Evolutionary conservation across 2,113 vertebrate genomes (phyloP), one percentile per base, ranked within the genome.

Genomic region (Dipodomys ordii): DNA sequence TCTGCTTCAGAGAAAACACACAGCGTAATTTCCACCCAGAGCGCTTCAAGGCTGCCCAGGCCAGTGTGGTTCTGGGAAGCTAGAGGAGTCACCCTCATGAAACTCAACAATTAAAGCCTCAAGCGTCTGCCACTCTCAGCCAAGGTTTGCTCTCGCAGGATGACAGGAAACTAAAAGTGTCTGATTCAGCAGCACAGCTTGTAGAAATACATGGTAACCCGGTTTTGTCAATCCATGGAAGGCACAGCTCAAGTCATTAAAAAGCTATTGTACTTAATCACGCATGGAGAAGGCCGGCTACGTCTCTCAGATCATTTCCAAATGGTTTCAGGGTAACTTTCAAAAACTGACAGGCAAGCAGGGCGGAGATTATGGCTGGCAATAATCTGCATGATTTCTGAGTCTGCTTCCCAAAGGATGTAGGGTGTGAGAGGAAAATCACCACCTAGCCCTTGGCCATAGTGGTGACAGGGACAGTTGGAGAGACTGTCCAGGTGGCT

Each of bases 231-330:
- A 0, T 15, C 92, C 81, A 90, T 8, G 19, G n/a, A 81, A 96
- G 9, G 91, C 97, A 64, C 96, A 84, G 96, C 93, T 78, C 92
- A 19, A 94, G 90, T 93, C 97, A 97, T 97, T 97, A 97, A 98
- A 91, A 97, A 95, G 93, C 94, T 82, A 97, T 96, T 73, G 94
- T 74, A 81, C 85, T 83, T 95, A 91, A 97, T 96, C 98, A 89
- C 78, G 90, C 94, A 64, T 35, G 22, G 96, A 96, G 94, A 96
- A 96, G 87, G 67, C 87, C 25, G 6, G 91, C 95, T 94, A 69
- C 49, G 95, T 96, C 87, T 19, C 96, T 88, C 91, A 94, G 95
- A 87, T 97, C 91, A 96, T 86, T 95, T 96, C 95, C 95, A 90
- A 96, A 96, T 69, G 89, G 86, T 87, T 94, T 92, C 83, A 83